These are phyloP conservation scores for Oasisia sp. DNA, from an alignment of 2,888 invertebrate genomes.

Conservation along the genomic window DNA sequence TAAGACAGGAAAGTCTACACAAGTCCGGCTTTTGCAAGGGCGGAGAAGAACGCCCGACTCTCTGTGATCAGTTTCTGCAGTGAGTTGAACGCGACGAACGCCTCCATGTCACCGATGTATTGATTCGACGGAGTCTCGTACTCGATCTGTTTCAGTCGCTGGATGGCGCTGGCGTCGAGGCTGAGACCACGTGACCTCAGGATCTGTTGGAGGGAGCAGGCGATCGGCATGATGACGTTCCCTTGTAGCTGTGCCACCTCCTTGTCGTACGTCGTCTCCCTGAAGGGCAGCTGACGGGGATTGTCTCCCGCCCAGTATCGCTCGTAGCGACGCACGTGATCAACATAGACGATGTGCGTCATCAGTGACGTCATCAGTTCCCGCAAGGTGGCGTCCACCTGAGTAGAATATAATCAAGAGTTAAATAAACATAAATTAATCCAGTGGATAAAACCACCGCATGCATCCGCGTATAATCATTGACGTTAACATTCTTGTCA, in stretches of 20 bases:
- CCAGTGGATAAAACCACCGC: too few relatives aligned
- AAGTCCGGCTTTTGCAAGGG: too few relatives aligned
- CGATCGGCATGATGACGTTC: constrained; percentile 3
- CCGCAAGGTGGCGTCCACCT: neutral
- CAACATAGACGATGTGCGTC: neutral
- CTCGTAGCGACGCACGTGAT: neutral
- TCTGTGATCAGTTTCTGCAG: neutral
- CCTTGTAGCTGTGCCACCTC: neutral
- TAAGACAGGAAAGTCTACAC: too few relatives aligned
- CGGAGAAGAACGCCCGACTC: neutral
- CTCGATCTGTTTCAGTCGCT: neutral
- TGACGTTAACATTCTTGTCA: too few relatives aligned
- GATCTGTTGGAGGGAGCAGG: neutral
- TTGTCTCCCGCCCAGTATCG: neutral
- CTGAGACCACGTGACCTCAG: neutral
- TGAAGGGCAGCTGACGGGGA: constrained; percentile 5
- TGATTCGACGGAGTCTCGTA: neutral
- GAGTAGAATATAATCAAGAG: neutral
- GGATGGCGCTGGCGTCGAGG: neutral
- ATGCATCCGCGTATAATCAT: too few relatives aligned
- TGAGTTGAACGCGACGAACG: neutral
- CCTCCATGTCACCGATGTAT: neutral
- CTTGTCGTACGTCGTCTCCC: neutral
- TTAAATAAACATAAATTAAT: neutral
- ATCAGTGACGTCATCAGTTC: neutral